Evolutionary conservation across 2,113 vertebrate species (phyloP).

Genomic region (Pseudopipra pipra): DNA sequence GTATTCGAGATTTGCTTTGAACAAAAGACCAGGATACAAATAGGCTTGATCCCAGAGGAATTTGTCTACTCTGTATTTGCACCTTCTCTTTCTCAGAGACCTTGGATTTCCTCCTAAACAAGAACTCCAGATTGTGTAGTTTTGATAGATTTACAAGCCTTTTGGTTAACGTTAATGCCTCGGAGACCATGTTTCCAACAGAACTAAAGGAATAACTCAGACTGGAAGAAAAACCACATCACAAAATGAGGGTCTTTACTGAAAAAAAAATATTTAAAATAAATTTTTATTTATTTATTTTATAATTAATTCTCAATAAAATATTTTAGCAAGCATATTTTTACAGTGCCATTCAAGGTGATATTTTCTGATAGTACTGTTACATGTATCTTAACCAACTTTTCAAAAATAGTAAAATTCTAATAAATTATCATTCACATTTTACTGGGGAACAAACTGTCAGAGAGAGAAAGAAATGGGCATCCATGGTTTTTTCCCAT

Average conservation of each 20-base stretch:
- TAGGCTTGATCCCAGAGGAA: not conserved
- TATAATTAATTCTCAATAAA: no score
- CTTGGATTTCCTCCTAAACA: not conserved
- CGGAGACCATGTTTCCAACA: not conserved
- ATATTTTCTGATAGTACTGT: not conserved
- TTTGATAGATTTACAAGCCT: not conserved
- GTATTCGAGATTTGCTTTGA: not conserved
- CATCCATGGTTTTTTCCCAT: not conserved
- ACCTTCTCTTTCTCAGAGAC: not conserved
- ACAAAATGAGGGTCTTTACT: not conserved
- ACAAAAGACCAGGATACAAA: not conserved
- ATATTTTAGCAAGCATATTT: not conserved
- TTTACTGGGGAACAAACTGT: not conserved
- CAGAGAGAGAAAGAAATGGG: not conserved
- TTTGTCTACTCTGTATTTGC: not conserved
- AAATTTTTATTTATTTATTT: no score
- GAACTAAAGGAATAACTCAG: not conserved
- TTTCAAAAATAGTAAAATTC: not conserved
- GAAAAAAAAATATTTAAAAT: not conserved
- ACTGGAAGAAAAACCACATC: not conserved
- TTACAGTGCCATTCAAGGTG: not conserved
- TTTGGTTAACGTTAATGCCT: not conserved
- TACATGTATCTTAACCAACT: not conserved
- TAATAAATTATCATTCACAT: not conserved
- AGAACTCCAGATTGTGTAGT: not conserved